These are phyloP conservation scores for Anhinga anhinga DNA, from an alignment of 2,113 vertebrate species.

Conservation along the genomic window DNA sequence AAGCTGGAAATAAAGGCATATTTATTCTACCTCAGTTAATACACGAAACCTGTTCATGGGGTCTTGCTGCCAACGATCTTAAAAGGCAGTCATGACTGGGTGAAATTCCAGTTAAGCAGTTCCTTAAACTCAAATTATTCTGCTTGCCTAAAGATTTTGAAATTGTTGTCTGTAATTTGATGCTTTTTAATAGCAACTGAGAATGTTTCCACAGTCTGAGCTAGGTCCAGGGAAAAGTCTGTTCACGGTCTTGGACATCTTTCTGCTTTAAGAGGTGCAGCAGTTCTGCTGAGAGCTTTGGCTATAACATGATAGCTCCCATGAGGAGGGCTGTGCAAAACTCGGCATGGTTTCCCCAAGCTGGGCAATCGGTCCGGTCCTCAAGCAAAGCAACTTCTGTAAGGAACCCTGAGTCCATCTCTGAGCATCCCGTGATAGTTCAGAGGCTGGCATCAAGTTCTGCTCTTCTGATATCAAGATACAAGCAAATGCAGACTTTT, in stretches of 20 bases:
- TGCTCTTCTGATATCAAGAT: neutral
- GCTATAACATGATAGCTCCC: accelerated
- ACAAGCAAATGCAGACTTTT: neutral
- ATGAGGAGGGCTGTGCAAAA: neutral
- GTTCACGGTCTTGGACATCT: neutral
- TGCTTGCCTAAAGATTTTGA: slow-evolving; percentile 26
- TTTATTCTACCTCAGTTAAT: slow-evolving; percentile 41
- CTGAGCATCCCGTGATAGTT: accelerated
- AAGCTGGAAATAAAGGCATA: slow-evolving; percentile 20
- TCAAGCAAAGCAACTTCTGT: neutral
- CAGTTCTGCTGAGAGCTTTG: neutral
- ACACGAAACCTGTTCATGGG: slow-evolving; percentile 34
- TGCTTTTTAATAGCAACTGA: slow-evolving; percentile 3
- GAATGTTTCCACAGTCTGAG: slow-evolving; percentile 53
- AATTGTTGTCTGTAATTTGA: slow-evolving; percentile 43
- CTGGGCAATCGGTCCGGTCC: neutral
- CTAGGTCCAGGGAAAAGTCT: neutral
- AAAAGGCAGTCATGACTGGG: slow-evolving; percentile 47
- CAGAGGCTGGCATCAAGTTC: neutral
- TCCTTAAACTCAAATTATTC: slow-evolving; percentile 62
- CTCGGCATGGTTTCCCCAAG: too few species aligned
- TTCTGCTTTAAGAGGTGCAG: neutral
- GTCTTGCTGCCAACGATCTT: slow-evolving; percentile 18
- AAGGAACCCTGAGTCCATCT: neutral
- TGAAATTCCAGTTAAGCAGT: slow-evolving; percentile 45